Evolutionary conservation across 2,113 vertebrate genomes (phyloP).

Genomic region (Etia nguti): DNA sequence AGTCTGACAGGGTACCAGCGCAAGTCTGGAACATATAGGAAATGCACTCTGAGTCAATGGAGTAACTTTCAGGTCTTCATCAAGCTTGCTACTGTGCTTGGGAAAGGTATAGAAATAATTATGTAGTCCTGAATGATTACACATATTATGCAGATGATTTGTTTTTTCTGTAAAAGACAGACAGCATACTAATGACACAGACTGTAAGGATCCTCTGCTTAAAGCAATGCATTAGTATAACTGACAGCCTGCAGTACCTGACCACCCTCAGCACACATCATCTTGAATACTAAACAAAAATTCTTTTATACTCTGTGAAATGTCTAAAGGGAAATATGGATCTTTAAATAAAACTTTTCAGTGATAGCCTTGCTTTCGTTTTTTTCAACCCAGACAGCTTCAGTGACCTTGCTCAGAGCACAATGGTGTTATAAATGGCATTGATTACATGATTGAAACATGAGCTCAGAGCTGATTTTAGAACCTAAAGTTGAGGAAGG

Average conservation of each 20-base stretch:
- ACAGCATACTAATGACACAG: neutral
- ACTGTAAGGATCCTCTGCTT: neutral
- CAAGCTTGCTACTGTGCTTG: neutral
- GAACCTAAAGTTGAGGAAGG: neutral
- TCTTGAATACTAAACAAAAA: neutral
- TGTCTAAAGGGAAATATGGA: neutral
- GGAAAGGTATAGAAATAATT: neutral
- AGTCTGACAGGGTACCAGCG: neutral
- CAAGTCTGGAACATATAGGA: neutral
- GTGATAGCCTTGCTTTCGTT: neutral
- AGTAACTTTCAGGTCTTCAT: neutral
- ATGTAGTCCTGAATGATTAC: neutral
- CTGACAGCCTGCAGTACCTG: neutral
- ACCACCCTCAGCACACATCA: neutral
- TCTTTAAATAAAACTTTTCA: neutral
- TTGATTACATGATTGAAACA: conserved; percentile 59
- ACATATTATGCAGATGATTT: neutral
- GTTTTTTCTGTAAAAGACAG: neutral
- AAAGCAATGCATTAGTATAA: neutral
- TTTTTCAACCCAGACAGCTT: neutral
- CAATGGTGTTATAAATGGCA: conserved; percentile 20
- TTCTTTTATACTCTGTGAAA: neutral
- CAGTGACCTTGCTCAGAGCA: neutral
- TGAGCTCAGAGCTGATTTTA: conserved; percentile 21
- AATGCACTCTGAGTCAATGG: neutral